Evolutionary conservation across 2,113 vertebrate species (phyloP).

Genomic region (Sialia sialis): DNA sequence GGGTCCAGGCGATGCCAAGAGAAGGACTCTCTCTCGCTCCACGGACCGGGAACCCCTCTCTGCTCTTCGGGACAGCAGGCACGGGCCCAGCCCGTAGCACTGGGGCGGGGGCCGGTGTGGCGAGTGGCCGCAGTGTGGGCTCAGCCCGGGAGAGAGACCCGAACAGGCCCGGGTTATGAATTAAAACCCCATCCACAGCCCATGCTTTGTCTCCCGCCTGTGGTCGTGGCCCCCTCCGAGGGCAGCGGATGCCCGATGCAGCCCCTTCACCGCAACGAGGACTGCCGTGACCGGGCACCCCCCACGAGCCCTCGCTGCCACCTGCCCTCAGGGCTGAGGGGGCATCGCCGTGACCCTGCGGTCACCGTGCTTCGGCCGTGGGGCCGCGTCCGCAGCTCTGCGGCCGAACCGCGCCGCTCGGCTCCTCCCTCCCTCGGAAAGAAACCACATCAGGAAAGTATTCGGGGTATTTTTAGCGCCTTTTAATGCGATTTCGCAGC

Average conservation of each 20-base stretch:
- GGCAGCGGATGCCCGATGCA: background rate
- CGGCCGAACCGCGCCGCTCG: no score
- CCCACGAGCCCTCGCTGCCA: accelerated
- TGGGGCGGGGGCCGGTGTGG: background rate
- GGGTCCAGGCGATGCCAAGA: background rate
- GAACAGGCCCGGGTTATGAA: accelerated
- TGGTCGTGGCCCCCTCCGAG: no score
- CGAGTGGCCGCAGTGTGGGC: accelerated
- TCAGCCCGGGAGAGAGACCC: background rate
- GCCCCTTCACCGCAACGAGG: background rate
- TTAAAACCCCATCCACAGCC: accelerated
- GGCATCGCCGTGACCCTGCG: background rate
- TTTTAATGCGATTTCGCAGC: background rate
- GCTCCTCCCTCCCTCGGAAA: background rate
- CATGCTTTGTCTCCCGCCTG: accelerated
- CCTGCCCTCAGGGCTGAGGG: background rate
- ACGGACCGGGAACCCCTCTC: background rate
- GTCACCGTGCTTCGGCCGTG: background rate
- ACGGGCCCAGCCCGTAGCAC: background rate
- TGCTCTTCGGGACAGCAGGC: background rate
- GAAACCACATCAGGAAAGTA: background rate
- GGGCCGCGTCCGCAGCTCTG: background rate
- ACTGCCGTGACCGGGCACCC: background rate
- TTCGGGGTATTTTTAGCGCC: background rate
- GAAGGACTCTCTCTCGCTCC: background rate